Evolutionary conservation across 1,140 invertebrate species (phyloP).

Genomic region (Drosophila repletoides): DNA sequence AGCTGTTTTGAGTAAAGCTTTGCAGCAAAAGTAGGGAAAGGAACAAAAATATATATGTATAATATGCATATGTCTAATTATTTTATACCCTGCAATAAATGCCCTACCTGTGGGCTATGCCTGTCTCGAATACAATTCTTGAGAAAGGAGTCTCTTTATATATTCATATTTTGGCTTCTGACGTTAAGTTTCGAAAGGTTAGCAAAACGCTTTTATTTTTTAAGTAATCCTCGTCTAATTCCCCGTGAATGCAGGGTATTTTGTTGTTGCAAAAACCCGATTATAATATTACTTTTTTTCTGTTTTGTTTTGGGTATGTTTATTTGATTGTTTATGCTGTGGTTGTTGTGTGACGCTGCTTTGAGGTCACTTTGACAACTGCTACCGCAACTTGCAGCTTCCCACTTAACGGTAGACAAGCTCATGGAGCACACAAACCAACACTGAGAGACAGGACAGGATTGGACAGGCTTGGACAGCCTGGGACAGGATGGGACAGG

Average conservation of each 20-base stretch:
- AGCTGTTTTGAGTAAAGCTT: conserved; percentile 46
- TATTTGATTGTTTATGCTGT: conserved; percentile 13
- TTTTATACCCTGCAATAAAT: conserved; percentile 9
- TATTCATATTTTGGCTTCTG: too few species aligned
- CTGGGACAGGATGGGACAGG: not conserved
- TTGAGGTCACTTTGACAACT: conserved; percentile 80
- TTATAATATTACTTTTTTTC: not conserved
- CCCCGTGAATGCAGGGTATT: too few species aligned
- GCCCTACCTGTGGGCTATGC: too few species aligned
- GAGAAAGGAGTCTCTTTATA: too few species aligned
- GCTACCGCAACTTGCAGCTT: conserved; percentile 65
- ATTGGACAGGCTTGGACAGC: not conserved
- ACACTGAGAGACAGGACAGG: conserved; percentile 2
- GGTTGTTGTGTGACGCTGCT: conserved; percentile 34
- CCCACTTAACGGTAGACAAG: conserved; percentile 50
- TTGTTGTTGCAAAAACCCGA: not conserved
- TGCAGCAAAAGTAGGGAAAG: conserved; percentile 29
- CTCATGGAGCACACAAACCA: conserved; percentile 30
- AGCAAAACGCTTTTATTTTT: too few species aligned
- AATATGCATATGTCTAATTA: conserved; percentile 1
- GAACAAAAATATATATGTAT: conserved; percentile 17
- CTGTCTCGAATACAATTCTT: too few species aligned
- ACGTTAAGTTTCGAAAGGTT: too few species aligned
- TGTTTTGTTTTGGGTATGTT: not conserved
- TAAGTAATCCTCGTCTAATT: too few species aligned